Conservation (phyloP, 2,113 vertebrate species). For the Pristiophorus japonicus region DNA sequence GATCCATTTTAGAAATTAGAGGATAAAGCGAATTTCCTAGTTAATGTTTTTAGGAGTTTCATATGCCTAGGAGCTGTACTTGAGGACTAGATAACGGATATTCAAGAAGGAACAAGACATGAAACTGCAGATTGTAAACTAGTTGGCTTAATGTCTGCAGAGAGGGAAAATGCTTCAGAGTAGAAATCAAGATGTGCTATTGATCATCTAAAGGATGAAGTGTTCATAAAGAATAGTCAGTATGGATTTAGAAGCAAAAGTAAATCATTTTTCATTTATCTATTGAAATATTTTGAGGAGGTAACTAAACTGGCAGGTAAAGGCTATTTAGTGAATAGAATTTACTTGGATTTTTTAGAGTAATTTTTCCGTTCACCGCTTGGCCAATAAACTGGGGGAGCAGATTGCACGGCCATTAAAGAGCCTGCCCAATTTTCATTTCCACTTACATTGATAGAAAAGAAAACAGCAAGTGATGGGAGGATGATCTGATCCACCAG, state of each 20-base stretch:
- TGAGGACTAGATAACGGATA: neutral
- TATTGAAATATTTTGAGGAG: neutral
- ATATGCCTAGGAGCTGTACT: neutral
- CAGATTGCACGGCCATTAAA: too few relatives aligned
- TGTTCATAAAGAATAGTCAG: neutral
- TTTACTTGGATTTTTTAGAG: neutral
- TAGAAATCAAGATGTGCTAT: neutral
- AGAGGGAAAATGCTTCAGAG: neutral
- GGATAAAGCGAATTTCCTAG: neutral
- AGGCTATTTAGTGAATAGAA: too few relatives aligned
- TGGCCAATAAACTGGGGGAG: neutral
- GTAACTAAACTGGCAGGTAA: neutral
- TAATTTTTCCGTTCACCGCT: neutral
- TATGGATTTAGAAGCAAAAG: neutral
- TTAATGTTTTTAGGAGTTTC: neutral
- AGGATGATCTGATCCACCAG: neutral
- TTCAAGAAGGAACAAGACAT: neutral
- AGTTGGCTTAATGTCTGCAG: neutral
- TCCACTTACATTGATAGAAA: neutral
- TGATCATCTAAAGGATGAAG: neutral
- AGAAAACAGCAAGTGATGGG: neutral
- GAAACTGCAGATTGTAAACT: neutral
- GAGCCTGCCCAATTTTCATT: neutral
- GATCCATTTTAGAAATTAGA: neutral
- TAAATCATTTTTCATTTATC: neutral